Evolutionary conservation across 2,797 vertebrate species (phyloP), one percentile per base, ranked within the genome.

Genomic region (Carduelis carduelis): DNA sequence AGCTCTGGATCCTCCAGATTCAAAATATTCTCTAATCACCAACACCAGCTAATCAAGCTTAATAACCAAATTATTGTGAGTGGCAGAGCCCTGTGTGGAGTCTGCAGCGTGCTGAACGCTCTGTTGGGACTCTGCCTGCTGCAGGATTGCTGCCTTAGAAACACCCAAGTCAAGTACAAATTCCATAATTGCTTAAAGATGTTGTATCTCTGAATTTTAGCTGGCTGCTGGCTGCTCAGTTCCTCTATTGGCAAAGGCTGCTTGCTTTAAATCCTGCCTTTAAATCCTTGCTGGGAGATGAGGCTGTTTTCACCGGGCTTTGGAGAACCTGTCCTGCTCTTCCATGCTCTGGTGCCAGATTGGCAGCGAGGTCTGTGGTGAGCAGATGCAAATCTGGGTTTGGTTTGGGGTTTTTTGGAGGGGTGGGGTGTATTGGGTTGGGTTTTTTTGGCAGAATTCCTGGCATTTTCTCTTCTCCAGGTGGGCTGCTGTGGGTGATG

Each of bases 71-170:
- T 84, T 12, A 16, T 1, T 65, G 1, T 15, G 77, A 60, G 81
- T 6, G 74, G 7, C 32, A 39, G 68, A 69, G 61, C 44, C 26
- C 6, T 12, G n/a, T 17, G 16, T n/a, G 86, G 80, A 52, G 57
- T 27, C n/a, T 6, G 32, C 87, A n/a, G n/a, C 66, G 4, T 0
- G 3, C 53, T 57, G 44, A 49, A 35, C 0, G 4, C 35, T 13
- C 43, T 64, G 53, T 3, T 50, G 89, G 87, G 84, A 61, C 3
- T 0, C 56, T 55, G 90, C 65, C 55, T 72, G 52, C 68, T 85
- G 46, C 78, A 56, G 0, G 15, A 1, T 12, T 75, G 75, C 71
- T 88, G 60, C 56, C 37, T 55, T 20, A 78, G 53, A 35, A 60
- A 64, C 53, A 37, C 23, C 8, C 1, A 15, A 69, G 50, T 69